phyloP scores from a whole-genome alignment of 2,797 vertebrate genomes.

The Heteromormyrus szaboi region DNA sequence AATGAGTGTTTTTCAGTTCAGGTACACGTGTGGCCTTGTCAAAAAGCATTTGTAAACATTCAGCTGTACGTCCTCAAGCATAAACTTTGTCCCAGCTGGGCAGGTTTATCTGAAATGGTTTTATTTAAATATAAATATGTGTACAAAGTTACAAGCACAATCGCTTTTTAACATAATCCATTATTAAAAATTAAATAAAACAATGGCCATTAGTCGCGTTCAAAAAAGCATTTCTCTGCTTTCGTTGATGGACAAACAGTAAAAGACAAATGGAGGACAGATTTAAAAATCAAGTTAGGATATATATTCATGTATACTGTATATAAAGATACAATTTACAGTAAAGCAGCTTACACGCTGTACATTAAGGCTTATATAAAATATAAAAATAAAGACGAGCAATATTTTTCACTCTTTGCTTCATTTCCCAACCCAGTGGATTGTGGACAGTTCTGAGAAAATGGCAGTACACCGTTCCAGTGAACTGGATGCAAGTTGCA shows the following conservation, averaged over 20 bases:
- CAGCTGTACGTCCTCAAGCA: conserved; percentile 24
- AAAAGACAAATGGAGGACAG: conserved; percentile 47
- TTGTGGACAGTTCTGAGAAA: conserved; percentile 44
- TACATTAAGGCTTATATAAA: conserved; percentile 83
- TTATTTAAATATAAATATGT: conserved; percentile 86
- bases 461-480: conserved; percentile 65
- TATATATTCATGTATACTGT: conserved; percentile 53
- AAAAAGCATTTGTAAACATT: conserved; percentile 37
- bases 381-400: conserved; percentile 80
- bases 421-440: conserved; percentile 47
- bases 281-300: conserved; percentile 50
- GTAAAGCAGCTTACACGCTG: conserved; percentile 71
- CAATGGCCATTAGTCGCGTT: conserved; percentile 41
- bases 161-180: conserved; percentile 69
- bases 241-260: conserved; percentile 58
- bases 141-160: conserved; percentile 79
- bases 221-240: conserved; percentile 30
- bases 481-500: conserved; percentile 48
- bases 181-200: conserved; percentile 63
- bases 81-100: conserved; percentile 39
- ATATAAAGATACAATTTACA: conserved; percentile 72
- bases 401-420: conserved; percentile 52
- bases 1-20: conserved; percentile 66
- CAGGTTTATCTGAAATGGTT: conserved; percentile 68
- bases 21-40: conserved; percentile 52